A percentile compares a stretch with the other conserved stretches of the same genome.
Conservation (phyloP, 2,797 vertebrate species). For the Parauchenoglanis ngamensis region DNA sequence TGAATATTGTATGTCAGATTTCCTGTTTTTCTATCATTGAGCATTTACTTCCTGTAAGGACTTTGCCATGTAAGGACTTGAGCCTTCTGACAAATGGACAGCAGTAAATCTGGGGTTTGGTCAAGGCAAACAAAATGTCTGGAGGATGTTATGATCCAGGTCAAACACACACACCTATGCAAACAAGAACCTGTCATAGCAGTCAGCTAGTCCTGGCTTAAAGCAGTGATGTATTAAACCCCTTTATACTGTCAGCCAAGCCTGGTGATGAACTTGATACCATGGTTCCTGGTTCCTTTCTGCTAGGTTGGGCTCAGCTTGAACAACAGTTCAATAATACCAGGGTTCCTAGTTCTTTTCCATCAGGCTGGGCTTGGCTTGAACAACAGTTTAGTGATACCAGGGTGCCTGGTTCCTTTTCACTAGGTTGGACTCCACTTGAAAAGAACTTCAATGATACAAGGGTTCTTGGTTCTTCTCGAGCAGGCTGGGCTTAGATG, state of each 20-base stretch:
- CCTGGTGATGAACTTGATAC: background rate
- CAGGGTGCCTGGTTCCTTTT: background rate
- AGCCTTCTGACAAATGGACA: conserved; percentile 18
- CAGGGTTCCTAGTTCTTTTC: background rate
- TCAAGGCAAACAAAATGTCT: conserved; percentile 38
- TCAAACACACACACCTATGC: conserved; percentile 44
- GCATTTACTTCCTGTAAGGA: conserved; percentile 15
- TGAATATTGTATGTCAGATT: conserved; percentile 42
- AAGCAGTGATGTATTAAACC: conserved; percentile 14
- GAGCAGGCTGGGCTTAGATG: too few relatives aligned
- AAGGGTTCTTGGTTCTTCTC: background rate
- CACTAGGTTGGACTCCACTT: background rate
- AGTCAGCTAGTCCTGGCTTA: conserved; percentile 11
- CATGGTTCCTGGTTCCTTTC: background rate
- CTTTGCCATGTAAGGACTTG: conserved; percentile 12
- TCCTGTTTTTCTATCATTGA: conserved; percentile 28
- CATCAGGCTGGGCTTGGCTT: background rate
- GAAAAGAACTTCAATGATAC: background rate
- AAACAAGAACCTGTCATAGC: conserved; percentile 37
- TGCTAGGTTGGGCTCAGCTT: background rate
- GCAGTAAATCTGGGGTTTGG: conserved; percentile 41
- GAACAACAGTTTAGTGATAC: background rate
- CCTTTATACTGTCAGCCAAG: background rate
- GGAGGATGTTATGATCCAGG: conserved; percentile 23
- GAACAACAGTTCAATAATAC: background rate